Evolutionary conservation across 1,140 invertebrate genomes (phyloP).

Genomic region (Aphelinus certus): DNA sequence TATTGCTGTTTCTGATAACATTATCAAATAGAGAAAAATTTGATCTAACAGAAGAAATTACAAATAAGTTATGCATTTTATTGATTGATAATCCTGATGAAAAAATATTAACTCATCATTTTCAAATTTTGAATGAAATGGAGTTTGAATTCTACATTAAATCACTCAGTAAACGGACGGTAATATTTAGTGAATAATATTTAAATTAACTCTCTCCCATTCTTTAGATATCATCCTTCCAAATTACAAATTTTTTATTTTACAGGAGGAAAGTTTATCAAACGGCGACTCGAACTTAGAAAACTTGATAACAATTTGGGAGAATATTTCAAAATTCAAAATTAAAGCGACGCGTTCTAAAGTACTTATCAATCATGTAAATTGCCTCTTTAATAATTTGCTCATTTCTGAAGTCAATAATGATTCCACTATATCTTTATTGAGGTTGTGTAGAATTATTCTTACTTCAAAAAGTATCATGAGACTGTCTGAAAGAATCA

Average conservation of each 20-base stretch:
- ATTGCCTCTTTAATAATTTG: slow-evolving; percentile 26
- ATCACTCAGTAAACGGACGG: slow-evolving; percentile 20
- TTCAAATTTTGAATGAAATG: slow-evolving; percentile 28
- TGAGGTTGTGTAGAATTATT: slow-evolving; percentile 25
- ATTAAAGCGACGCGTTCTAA: slow-evolving; percentile 19
- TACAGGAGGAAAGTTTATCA: slow-evolving; percentile 24
- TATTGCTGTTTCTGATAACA: slow-evolving; percentile 25
- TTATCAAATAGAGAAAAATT: slow-evolving; percentile 28
- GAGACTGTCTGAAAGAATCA: slow-evolving; percentile 11
- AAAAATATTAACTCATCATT: slow-evolving; percentile 28
- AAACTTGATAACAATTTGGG: slow-evolving; percentile 19
- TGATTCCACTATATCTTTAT: slow-evolving; percentile 15
- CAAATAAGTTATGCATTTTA: slow-evolving; percentile 25
- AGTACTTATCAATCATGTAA: not conserved
- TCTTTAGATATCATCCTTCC: not conserved
- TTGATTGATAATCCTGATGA: slow-evolving; percentile 26
- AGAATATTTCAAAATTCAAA: slow-evolving; percentile 30
- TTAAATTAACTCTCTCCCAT: not conserved
- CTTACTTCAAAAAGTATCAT: slow-evolving; percentile 35
- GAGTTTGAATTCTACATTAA: slow-evolving; percentile 35
- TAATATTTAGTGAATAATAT: not conserved
- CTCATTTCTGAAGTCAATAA: slow-evolving; percentile 16
- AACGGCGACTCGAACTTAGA: not conserved
- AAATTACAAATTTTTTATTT: slow-evolving; percentile 1
- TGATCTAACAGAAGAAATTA: slow-evolving; percentile 6